Conservation (phyloP, 92 coral and sea anemone species). For the Umimayanthus chanpuru region DNA sequence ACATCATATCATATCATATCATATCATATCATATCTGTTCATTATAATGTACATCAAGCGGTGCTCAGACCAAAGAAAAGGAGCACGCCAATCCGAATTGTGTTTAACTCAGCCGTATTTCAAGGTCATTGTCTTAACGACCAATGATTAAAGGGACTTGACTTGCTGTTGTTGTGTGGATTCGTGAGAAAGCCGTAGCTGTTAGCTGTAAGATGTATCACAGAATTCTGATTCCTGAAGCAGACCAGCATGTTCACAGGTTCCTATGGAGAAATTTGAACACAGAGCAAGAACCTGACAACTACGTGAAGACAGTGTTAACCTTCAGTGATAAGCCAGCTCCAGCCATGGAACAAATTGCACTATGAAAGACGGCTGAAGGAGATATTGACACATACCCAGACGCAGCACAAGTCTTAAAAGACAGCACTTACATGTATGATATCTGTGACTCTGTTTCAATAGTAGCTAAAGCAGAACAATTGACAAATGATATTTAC, state of each 20-base stretch:
- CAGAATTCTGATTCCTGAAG: constrained; percentile 16
- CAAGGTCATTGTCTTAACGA: constrained; percentile 48
- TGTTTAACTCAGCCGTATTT: constrained; percentile 49
- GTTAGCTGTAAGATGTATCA: constrained; percentile 56
- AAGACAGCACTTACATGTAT: constrained; percentile 27
- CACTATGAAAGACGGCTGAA: too few species aligned
- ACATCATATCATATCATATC: too few species aligned
- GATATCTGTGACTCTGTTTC: constrained; percentile 39
- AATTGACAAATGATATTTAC: background rate
- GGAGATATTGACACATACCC: background rate
- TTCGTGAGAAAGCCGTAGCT: constrained; percentile 61
- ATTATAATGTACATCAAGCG: constrained; percentile 48
- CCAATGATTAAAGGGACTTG: constrained; percentile 41
- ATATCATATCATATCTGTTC: too few species aligned
- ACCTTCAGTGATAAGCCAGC: too few species aligned
- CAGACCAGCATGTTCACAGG: too few species aligned
- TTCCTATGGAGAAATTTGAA: background rate
- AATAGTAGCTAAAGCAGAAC: constrained; percentile 1
- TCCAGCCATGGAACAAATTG: too few species aligned
- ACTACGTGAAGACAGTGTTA: too few species aligned
- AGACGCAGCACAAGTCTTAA: background rate
- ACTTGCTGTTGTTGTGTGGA: constrained; percentile 41
- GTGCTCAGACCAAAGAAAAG: too few species aligned
- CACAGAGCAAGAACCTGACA: constrained; percentile 17
- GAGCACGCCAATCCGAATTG: constrained; percentile 49